Percentiles rank a stretch among this genome's conserved stretches.
These are phyloP conservation scores for Coremacera marginata DNA, from an alignment of 2,888 invertebrate species.

Conservation along the genomic window DNA sequence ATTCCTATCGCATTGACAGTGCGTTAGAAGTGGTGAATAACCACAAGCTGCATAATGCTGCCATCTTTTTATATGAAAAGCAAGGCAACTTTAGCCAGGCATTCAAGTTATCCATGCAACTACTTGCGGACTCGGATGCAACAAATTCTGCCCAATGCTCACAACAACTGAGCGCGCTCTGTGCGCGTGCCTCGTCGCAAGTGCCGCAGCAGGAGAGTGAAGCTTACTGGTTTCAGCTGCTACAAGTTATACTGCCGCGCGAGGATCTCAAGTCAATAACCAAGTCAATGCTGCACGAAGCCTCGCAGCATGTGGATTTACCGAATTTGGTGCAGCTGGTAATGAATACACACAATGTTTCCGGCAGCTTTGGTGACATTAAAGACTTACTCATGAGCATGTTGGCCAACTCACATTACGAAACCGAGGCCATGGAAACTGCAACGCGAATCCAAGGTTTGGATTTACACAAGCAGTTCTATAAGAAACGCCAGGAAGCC, in stretches of 20 bases:
- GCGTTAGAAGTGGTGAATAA: constrained; percentile 76
- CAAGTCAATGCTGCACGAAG: constrained; percentile 71
- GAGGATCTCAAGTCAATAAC: constrained; percentile 68
- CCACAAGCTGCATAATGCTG: constrained; percentile 75
- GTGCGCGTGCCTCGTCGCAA: constrained; percentile 70
- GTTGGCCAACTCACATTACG: constrained; percentile 81
- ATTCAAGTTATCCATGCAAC: constrained; percentile 74
- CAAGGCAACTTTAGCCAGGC: constrained; percentile 81
- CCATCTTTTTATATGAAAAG: constrained; percentile 81
- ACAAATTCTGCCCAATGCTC: constrained; percentile 52
- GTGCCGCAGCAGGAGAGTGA: constrained; percentile 69
- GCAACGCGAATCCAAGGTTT: constrained; percentile 75
- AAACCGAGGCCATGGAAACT: constrained; percentile 78
- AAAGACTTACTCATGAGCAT: constrained; percentile 76
- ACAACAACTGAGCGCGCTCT: constrained; percentile 64
- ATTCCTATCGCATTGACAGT: constrained; percentile 75
- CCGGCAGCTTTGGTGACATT: constrained; percentile 74
- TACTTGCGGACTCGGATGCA: constrained; percentile 58
- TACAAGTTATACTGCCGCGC: constrained; percentile 68
- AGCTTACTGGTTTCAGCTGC: constrained; percentile 71
- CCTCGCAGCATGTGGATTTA: constrained; percentile 73
- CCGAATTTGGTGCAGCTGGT: constrained; percentile 74
- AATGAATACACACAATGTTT: constrained; percentile 69
- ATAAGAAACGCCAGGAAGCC: constrained; percentile 55
- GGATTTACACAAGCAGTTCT: constrained; percentile 75